Conservation (phyloP, 2,888 invertebrate species). For the Strigamia crassipes region DNA sequence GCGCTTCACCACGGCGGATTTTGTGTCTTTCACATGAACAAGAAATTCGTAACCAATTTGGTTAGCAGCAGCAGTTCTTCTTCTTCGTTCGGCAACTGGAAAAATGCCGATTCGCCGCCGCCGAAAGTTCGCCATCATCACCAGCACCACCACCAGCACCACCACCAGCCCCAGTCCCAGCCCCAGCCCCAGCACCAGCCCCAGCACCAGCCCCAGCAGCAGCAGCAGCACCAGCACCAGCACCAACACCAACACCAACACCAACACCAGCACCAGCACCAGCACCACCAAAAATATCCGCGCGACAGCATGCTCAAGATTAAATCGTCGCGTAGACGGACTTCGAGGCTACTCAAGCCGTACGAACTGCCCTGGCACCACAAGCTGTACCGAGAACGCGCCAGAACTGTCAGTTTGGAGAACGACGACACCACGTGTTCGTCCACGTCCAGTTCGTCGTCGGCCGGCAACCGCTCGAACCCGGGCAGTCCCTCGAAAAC, state of each 20-base stretch:
- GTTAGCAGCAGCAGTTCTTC: neutral
- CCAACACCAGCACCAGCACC: neutral
- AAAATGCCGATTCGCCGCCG: neutral
- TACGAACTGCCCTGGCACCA: constrained; percentile 43
- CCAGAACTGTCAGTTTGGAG: constrained; percentile 27
- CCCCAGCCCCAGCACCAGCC: no score
- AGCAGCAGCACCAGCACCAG: no score
- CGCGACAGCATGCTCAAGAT: neutral
- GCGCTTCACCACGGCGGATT: constrained; percentile 17
- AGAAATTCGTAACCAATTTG: constrained; percentile 37
- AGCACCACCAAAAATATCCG: neutral
- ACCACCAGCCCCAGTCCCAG: neutral
- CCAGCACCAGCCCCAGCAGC: no score
- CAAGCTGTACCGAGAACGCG: constrained; percentile 36
- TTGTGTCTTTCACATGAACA: constrained; percentile 44
- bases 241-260: no score
- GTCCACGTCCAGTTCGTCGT: constrained; percentile 9
- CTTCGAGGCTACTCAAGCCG: constrained; percentile 22
- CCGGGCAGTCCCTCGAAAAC: constrained; percentile 41
- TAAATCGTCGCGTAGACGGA: neutral
- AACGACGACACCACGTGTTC: neutral
- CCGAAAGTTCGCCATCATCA: neutral
- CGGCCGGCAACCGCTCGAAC: constrained; percentile 42
- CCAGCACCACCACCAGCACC: neutral
- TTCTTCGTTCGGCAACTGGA: neutral